Evolutionary conservation across 2,113 vertebrate species (phyloP), one percentile per base, ranked within the genome.

Genomic region (Chloebia gouldiae): DNA sequence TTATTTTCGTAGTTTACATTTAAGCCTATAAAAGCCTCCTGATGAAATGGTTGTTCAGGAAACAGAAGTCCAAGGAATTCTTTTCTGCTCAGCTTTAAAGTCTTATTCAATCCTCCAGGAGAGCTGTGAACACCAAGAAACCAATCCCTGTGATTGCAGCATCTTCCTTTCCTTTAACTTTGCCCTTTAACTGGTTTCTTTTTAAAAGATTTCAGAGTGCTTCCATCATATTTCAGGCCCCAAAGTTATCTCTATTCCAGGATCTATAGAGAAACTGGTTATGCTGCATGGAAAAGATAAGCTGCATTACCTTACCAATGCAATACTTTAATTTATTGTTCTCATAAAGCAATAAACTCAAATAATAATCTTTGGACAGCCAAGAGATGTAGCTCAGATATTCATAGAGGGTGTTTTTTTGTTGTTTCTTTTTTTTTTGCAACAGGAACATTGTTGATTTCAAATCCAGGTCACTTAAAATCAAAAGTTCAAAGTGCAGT

Each of bases 401-500:
- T 11, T 66, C 7, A 12, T 1, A n/a, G 20, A 49, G 25, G 2
- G 23, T 2, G 3, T 22, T 25, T 60, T 15, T 39, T 44, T 28
- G 3, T 22, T 25, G 56, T 15, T 39, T 44, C 23, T 33, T 75
- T 35, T 65, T 27, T 30, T 33, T 66, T 83, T 50, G 42, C 68
- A 65, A 73, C 49, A 83, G 42, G 31, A 66, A 77, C 16, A 7
- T 4, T 37, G 20, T 30, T 66, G 77, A 69, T 83, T 88, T 91
- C 72, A 95, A 92, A 78, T 47, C 53, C 42, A 73, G 51, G 59
- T 51, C 47, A 59, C 35, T 84, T 76, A 72, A 87, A 94, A 83
- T 66, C 35, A 57, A 37, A 78, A 88, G 94, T 83, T 93, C 94
- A 93, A 95, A 95, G 96, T 88, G 80, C 90, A 93, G 40, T 30